Percentiles rank a stretch among this genome's conserved stretches.
Evolutionary conservation across 2,888 invertebrate genomes (phyloP).

Genomic region (Halocaridina rubra): DNA sequence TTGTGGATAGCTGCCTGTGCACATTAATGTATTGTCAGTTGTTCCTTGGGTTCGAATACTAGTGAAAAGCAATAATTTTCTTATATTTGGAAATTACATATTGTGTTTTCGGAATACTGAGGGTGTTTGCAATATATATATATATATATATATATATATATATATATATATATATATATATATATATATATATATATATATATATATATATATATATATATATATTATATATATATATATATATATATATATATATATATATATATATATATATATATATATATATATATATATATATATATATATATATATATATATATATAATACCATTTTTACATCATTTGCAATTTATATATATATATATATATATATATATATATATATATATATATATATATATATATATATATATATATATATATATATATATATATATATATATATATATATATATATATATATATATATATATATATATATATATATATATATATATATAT

Average conservation of each 20-base stretch:
- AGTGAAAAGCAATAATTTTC: not conserved
- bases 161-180: not conserved
- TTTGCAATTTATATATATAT: not conserved
- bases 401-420: slow-evolving; percentile 6
- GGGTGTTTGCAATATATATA: not conserved
- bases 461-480: not conserved
- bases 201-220: not conserved
- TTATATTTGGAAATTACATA: not conserved
- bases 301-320: not conserved
- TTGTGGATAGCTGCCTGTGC: no score
- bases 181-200: not conserved
- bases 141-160: not conserved
- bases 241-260: not conserved
- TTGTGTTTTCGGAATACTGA: not conserved
- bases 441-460: slow-evolving; percentile 18
- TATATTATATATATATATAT: not conserved
- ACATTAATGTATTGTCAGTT: not conserved
- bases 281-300: not conserved
- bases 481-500: not conserved
- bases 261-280: not conserved
- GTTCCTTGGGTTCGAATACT: not conserved
- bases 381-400: not conserved
- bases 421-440: slow-evolving; percentile 33
- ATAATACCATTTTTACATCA: not conserved
- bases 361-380: not conserved